phyloP scores from a whole-genome alignment of 2,113 vertebrate species.

The Conger conger region DNA sequence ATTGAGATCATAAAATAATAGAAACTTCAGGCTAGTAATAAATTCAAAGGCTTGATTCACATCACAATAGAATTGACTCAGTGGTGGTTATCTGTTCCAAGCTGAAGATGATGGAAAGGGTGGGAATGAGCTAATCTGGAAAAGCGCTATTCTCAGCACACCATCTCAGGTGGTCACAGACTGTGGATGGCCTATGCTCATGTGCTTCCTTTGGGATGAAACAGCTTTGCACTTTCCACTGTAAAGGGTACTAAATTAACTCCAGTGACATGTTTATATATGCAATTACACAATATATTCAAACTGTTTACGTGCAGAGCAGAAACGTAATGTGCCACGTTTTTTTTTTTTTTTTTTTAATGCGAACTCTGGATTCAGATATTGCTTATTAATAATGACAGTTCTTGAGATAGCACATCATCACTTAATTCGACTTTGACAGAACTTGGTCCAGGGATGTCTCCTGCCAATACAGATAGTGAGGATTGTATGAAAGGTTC shows the following conservation, averaged over 20 bases:
- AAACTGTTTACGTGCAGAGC: not conserved
- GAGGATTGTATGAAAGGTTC: not conserved
- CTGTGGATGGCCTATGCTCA: not conserved
- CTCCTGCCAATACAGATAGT: not conserved
- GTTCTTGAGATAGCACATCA: not conserved
- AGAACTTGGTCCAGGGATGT: slow-evolving; percentile 2
- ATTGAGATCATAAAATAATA: no score
- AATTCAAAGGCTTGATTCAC: not conserved
- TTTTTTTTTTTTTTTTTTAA: not conserved
- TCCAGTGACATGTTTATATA: not conserved
- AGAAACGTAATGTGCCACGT: not conserved
- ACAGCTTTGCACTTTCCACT: not conserved
- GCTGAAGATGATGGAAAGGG: not conserved
- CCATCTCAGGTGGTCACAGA: not conserved
- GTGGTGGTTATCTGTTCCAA: not conserved
- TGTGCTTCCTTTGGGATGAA: not conserved
- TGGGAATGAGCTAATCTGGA: not conserved
- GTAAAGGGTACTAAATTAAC: not conserved
- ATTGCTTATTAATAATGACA: not conserved
- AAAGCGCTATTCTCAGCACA: no score
- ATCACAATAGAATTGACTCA: not conserved
- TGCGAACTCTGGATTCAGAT: not conserved
- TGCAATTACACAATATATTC: no score
- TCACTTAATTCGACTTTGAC: not conserved
- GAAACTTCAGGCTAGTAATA: not conserved